A percentile compares a stretch with the other conserved stretches of the same genome.
These are phyloP conservation scores for Dendrolimus kikuchii DNA, from an alignment of 1,140 invertebrate species.

Conservation along the genomic window DNA sequence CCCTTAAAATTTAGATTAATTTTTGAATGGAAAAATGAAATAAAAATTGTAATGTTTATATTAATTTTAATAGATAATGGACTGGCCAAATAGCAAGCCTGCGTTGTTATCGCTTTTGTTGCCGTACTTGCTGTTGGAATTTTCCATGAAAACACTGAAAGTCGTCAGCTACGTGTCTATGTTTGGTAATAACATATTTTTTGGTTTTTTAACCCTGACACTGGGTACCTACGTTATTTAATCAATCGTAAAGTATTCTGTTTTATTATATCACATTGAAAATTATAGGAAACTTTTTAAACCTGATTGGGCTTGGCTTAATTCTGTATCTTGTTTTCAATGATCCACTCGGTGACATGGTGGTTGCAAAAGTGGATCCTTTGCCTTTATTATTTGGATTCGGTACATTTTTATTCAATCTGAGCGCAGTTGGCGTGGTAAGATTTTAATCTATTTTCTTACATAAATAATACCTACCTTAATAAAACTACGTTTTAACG, in stretches of 20 bases:
- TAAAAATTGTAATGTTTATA: too few species aligned
- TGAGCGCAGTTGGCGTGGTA: slow-evolving; percentile 41
- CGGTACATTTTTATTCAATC: slow-evolving; percentile 37
- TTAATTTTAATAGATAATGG: slow-evolving; percentile 37
- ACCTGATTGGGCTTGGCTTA: slow-evolving; percentile 27
- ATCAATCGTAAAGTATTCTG: too few species aligned
- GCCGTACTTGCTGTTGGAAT: slow-evolving; percentile 37
- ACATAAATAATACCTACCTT: too few species aligned
- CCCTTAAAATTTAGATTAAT: too few species aligned
- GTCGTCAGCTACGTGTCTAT: slow-evolving; percentile 44
- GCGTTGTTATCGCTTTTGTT: slow-evolving; percentile 27
- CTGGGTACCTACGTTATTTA: not conserved
- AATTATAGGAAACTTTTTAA: slow-evolving; percentile 34
- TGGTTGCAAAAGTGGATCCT: slow-evolving; percentile 14
- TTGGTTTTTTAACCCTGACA: not conserved
- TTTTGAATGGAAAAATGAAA: too few species aligned
- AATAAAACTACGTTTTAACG: too few species aligned
- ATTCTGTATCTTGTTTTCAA: slow-evolving; percentile 33
- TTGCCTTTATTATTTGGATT: slow-evolving; percentile 28
- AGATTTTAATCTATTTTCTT: slow-evolving; percentile 9
- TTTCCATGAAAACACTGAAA: slow-evolving; percentile 40
- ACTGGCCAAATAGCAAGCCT: slow-evolving; percentile 28
- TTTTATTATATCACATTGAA: not conserved
- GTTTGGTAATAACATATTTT: slow-evolving; percentile 21
- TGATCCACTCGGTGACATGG: slow-evolving; percentile 25